Evolutionary conservation across 1,140 invertebrate genomes (phyloP), one percentile per base, ranked within the genome.

Genomic region (Hylaeus anthracinus): DNA sequence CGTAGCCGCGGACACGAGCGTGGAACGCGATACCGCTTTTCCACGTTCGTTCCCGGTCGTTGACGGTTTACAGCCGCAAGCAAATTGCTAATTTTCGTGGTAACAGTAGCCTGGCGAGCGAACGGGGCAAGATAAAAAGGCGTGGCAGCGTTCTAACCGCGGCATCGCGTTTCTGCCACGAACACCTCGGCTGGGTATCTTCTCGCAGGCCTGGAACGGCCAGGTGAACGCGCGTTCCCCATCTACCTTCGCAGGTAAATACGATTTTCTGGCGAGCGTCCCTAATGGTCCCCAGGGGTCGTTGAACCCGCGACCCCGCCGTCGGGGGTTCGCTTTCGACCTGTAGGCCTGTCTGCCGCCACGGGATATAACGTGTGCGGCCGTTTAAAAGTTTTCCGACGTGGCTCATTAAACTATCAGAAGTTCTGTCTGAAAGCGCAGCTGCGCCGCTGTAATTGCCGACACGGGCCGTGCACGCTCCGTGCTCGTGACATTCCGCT

Each of bases 351-450:
- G 81, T 86, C 85, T 66, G 56, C 60, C 76, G 69, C 72, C 75
- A 53, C 37, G 58, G 60, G 76, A 43, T 76, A 73, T 86, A 86
- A 77, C 85, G 71, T 75, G 84, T 67, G 55, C 76, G 60, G 76
- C 85, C 84, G 77, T 86, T 86, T 79, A 83, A 86, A 86, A 86
- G 83, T 86, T 85, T 64, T 80, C 83, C 85, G 85, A 86, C 81
- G 84, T 80, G 84, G 81, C 84, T 86, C 85, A 86, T 86, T 86
- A 86, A 86, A 86, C 84, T 86, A 86, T 86, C 76, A 86, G 69
- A 81, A 86, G 84, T 81, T 83, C 67, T 72, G 83, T 85, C 85
- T 85, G 83, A 82, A 85, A 86, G 80, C 84, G 63, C 85, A 86
- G 85, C 84, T 85, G 83, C 66, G 83, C 71, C 56, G 61, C 67